Percentiles rank a stretch among this genome's conserved stretches.
These are phyloP conservation scores for Pandemis corylana DNA, from an alignment of 2,888 invertebrate species.

Conservation along the genomic window DNA sequence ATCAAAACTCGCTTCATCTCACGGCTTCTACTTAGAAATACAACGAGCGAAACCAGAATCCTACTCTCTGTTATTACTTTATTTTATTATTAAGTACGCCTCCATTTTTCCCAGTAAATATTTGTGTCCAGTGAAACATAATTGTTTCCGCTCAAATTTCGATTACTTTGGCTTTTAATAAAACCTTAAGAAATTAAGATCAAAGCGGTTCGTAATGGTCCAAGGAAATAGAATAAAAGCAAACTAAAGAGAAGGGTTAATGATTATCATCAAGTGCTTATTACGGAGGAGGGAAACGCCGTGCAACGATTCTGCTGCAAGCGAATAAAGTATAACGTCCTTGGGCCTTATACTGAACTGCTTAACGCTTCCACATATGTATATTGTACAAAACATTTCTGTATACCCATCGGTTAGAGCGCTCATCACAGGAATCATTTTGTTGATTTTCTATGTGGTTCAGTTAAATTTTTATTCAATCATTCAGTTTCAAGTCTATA, in stretches of 20 bases:
- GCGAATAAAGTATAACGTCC: too few species aligned
- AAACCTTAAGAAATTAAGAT: slow-evolving; percentile 12
- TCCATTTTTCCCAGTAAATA: slow-evolving; percentile 11
- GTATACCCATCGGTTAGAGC: too few species aligned
- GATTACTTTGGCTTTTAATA: slow-evolving; percentile 13
- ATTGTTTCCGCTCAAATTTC: slow-evolving; percentile 21
- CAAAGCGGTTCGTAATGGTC: slow-evolving; percentile 18
- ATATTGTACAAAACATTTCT: too few species aligned
- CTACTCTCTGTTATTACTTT: not conserved
- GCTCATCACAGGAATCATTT: too few species aligned
- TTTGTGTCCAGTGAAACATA: slow-evolving; percentile 14
- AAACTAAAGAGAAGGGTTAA: slow-evolving; percentile 32
- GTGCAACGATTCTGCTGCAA: slow-evolving; percentile 11
- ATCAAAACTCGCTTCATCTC: not conserved
- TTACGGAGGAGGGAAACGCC: not conserved
- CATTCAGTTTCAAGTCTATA: not conserved
- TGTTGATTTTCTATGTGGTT: too few species aligned
- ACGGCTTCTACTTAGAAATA: not conserved
- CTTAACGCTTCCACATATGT: too few species aligned
- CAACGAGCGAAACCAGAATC: not conserved
- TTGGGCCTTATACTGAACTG: too few species aligned
- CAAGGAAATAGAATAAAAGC: slow-evolving; percentile 26
- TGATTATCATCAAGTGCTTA: slow-evolving; percentile 32
- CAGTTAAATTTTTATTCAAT: too few species aligned
- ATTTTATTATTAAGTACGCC: not conserved